A percentile compares a stretch with the other conserved stretches of the same genome.
Evolutionary conservation across 2,113 vertebrate genomes (phyloP).

Genomic region (Ia io): DNA sequence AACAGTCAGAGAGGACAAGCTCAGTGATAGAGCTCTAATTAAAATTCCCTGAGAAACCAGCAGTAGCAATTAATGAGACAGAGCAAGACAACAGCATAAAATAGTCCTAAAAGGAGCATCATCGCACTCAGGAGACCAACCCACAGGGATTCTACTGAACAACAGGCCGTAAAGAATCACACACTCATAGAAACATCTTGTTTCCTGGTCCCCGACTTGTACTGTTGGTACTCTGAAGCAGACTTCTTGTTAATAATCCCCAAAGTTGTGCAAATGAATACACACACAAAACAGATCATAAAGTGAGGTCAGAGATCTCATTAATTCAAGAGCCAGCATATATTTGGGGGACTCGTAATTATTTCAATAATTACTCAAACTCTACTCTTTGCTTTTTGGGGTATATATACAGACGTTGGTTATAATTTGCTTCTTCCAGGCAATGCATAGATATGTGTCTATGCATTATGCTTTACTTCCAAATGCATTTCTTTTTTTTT

Average conservation of each 20-base stretch:
- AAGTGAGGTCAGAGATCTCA: neutral
- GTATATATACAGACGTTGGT: neutral
- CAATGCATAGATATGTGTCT: neutral
- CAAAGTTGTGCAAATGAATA: neutral
- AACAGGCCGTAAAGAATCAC: neutral
- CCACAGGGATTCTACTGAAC: neutral
- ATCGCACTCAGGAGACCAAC: neutral
- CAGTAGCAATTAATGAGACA: conserved; percentile 38
- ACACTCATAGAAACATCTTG: conserved; percentile 16
- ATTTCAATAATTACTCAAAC: neutral
- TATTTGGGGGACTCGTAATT: neutral
- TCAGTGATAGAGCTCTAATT: conserved; percentile 22
- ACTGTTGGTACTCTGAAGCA: neutral
- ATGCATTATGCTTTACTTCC: neutral
- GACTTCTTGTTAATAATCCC: neutral
- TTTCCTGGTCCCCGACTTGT: neutral
- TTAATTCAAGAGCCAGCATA: neutral
- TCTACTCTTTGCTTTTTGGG: neutral
- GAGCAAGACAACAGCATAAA: neutral
- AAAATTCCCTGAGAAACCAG: conserved; percentile 36
- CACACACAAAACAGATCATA: neutral
- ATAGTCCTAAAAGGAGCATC: neutral
- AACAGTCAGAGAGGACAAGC: neutral
- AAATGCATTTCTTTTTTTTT: neutral
- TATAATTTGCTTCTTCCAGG: neutral